A percentile compares a stretch with the other conserved stretches of the same genome.
Conservation (phyloP, 2,113 vertebrate genomes). For the Peromyscus polionotus region DNA sequence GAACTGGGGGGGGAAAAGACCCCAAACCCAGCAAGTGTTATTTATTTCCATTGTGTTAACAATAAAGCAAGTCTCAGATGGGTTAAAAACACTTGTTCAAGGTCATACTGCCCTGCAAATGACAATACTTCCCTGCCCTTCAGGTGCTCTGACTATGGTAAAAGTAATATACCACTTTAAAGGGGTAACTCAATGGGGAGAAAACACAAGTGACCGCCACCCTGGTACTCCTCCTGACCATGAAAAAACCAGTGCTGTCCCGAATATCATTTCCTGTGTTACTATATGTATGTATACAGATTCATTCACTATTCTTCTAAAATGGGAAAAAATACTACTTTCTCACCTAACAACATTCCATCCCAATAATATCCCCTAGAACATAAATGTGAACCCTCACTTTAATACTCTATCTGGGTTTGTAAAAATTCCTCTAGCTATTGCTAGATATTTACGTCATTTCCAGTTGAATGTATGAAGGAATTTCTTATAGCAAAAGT, state of each 20-base stretch:
- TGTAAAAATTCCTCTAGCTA: not conserved
- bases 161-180: not conserved
- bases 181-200: not conserved
- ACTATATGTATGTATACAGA: not conserved
- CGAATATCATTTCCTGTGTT: not conserved
- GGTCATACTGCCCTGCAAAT: not conserved
- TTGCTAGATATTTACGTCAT: not conserved
- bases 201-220: not conserved
- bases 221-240: not conserved
- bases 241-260: not conserved
- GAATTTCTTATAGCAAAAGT: slow-evolving; percentile 5
- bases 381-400: not conserved
- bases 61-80: not conserved
- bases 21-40: not conserved
- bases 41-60: not conserved
- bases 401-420: not conserved
- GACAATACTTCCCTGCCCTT: not conserved
- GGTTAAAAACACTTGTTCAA: not conserved
- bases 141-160: not conserved
- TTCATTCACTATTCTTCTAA: not conserved
- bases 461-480: not conserved
- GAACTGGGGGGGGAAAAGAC: not conserved
- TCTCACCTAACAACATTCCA: not conserved
- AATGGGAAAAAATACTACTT: not conserved
- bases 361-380: not conserved